Evolutionary conservation across 2,797 vertebrate species (phyloP).

Genomic region (Neomorphus geoffroyi): DNA sequence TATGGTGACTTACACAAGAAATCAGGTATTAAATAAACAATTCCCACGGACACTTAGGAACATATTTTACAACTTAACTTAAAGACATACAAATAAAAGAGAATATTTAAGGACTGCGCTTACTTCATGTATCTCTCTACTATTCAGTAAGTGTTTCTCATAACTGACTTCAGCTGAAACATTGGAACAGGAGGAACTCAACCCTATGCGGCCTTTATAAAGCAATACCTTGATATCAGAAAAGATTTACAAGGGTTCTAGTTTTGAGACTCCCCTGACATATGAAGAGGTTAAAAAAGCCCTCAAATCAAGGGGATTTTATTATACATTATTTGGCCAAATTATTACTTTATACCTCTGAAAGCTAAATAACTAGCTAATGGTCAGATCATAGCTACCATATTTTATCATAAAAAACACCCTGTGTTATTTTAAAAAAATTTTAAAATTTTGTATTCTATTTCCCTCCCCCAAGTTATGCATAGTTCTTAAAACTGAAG

Average conservation of each 20-base stretch:
- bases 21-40: conserved; percentile 17
- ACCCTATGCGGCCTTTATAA: neutral
- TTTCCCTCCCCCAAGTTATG: neutral
- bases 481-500: neutral
- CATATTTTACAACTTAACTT: neutral
- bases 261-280: neutral
- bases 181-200: neutral
- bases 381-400: neutral
- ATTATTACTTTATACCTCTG: neutral
- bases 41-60: neutral
- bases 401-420: neutral
- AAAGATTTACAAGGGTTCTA: neutral
- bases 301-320: neutral
- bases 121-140: neutral
- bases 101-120: neutral
- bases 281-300: neutral
- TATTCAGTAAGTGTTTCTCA: neutral
- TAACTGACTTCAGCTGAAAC: neutral
- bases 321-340: neutral
- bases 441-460: neutral
- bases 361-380: neutral
- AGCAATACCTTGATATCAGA: neutral
- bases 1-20: neutral
- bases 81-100: neutral
- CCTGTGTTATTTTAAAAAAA: neutral